Percentiles rank a stretch among this genome's conserved stretches.
Evolutionary conservation across 2,888 invertebrate species (phyloP).

Genomic region (Dendrolimus pini): DNA sequence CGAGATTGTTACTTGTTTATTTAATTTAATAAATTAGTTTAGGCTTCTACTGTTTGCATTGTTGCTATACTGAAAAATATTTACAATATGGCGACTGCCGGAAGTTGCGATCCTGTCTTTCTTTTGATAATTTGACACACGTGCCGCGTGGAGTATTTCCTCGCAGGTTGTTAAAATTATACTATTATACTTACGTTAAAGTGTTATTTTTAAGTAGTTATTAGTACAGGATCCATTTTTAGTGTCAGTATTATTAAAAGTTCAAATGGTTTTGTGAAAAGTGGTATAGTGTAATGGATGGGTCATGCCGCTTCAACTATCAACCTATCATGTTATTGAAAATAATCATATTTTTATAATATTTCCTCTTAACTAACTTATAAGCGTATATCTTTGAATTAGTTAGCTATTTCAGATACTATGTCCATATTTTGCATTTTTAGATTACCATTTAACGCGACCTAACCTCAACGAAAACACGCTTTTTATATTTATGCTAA

Average conservation of each 20-base stretch:
- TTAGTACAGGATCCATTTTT: slow-evolving; percentile 20
- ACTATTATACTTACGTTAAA: slow-evolving; percentile 34
- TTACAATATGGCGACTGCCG: slow-evolving; percentile 52
- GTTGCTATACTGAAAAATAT: slow-evolving; percentile 40
- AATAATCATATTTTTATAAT: neutral
- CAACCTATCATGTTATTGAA: slow-evolving; percentile 7
- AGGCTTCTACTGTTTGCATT: slow-evolving; percentile 5
- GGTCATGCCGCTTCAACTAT: slow-evolving; percentile 39
- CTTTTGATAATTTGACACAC: slow-evolving; percentile 74
- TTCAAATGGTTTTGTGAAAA: slow-evolving; percentile 41
- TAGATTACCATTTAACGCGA: no score
- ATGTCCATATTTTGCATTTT: no score
- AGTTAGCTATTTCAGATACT: no score
- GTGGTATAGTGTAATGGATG: slow-evolving; percentile 21
- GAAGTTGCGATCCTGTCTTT: slow-evolving; percentile 59
- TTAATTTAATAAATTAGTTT: no score
- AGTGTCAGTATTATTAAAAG: slow-evolving; percentile 36
- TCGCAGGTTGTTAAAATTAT: slow-evolving; percentile 62
- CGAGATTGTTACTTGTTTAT: no score
- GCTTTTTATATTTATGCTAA: no score
- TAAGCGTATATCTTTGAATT: no score
- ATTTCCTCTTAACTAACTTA: neutral
- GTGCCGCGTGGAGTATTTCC: slow-evolving; percentile 76
- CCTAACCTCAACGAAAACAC: no score
- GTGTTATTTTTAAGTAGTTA: slow-evolving; percentile 30